These are phyloP conservation scores for Petrocephalus zakoni DNA, from an alignment of 2,113 vertebrate species.

Conservation along the genomic window DNA sequence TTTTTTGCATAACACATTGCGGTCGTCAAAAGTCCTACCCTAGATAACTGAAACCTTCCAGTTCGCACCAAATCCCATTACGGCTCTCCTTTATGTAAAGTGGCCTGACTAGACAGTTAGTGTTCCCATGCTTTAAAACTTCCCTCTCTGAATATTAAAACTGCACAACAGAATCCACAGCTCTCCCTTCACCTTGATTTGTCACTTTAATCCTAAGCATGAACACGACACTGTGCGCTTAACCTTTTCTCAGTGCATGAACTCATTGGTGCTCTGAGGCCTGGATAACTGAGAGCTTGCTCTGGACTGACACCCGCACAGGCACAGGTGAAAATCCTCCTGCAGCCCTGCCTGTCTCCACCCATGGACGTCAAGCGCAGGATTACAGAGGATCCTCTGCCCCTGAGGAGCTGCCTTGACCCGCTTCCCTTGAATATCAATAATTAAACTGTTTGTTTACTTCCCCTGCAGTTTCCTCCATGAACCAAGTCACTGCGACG, in stretches of 20 bases:
- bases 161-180: background rate
- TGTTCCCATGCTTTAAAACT: background rate
- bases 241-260: background rate
- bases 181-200: background rate
- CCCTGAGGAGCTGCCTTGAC: background rate
- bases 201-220: background rate
- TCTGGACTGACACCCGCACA: no score
- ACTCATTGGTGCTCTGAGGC: background rate
- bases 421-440: background rate
- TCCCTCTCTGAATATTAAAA: background rate
- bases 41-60: no score
- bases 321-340: no score
- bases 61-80: no score
- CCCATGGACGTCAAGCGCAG: background rate
- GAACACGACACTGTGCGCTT: background rate
- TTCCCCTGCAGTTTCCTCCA: background rate
- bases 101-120: background rate
- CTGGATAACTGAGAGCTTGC: background rate
- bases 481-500: background rate
- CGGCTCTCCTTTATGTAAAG: no score
- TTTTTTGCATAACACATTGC: background rate
- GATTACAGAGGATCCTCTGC: background rate
- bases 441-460: constrained; percentile 9
- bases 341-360: background rate
- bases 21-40: no score